Evolutionary conservation across 1,140 invertebrate genomes (phyloP).

Genomic region (Eurytemora carolleeae): DNA sequence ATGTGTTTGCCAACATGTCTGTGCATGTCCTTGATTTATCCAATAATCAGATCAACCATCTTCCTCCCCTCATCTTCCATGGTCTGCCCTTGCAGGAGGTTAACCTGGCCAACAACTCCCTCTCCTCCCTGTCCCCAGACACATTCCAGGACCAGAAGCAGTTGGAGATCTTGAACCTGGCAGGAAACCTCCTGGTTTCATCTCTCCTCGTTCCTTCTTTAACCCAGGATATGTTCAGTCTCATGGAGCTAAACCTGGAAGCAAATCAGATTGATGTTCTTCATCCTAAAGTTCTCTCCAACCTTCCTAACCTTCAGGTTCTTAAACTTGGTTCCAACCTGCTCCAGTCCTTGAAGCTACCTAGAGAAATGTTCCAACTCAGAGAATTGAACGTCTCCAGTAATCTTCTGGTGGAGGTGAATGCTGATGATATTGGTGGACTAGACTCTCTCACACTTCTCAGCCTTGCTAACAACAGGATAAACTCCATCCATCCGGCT

Average conservation of each 20-base stretch:
- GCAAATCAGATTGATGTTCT: neutral
- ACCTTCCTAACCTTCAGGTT: neutral
- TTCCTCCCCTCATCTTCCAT: slow-evolving; percentile 53
- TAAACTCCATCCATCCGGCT: slow-evolving; percentile 25
- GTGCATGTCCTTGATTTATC: slow-evolving; percentile 38
- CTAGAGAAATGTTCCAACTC: neutral
- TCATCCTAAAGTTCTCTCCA: neutral
- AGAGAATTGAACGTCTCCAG: slow-evolving; percentile 1
- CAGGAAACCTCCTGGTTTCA: slow-evolving; percentile 20
- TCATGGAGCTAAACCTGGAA: neutral
- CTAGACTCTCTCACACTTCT: slow-evolving; percentile 66
- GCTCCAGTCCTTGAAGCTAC: neutral
- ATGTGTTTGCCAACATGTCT: slow-evolving; percentile 48
- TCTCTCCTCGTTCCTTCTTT: slow-evolving; percentile 17
- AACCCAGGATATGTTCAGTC: neutral
- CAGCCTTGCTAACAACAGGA: slow-evolving; percentile 59
- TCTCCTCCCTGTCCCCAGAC: slow-evolving; percentile 20
- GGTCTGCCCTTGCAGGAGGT: slow-evolving; percentile 66
- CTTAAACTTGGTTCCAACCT: neutral
- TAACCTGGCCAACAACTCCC: slow-evolving; percentile 59
- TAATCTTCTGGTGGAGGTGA: neutral
- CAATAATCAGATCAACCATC: slow-evolving; percentile 58
- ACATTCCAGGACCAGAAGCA: neutral
- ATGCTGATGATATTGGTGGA: neutral
- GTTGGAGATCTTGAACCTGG: slow-evolving; percentile 18